Percentiles rank a stretch among this genome's conserved stretches.
phyloP scores from a whole-genome alignment of 2,888 invertebrate species.

The Orchesella flavescens region DNA sequence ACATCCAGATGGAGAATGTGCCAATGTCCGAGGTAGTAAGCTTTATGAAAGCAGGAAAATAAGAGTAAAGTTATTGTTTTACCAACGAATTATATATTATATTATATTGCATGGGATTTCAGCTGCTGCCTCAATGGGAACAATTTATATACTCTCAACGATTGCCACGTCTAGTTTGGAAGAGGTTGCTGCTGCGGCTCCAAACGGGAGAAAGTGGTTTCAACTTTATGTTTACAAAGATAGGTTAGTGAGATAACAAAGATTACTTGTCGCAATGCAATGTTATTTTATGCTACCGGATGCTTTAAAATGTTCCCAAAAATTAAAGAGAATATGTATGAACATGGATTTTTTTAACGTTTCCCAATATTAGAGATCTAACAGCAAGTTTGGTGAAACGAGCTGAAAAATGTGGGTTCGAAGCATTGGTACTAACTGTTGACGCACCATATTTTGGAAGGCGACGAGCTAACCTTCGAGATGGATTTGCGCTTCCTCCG shows the following conservation, averaged over 20 bases:
- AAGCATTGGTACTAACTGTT: constrained; percentile 89
- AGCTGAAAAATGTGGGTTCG: constrained; percentile 82
- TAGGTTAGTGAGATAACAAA: constrained; percentile 75
- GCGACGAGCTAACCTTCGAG: constrained; percentile 86
- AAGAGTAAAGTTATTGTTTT: too few relatives aligned
- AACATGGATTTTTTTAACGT: too few relatives aligned
- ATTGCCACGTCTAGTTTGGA: constrained; percentile 90
- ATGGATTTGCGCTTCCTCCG: constrained; percentile 86
- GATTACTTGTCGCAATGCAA: constrained; percentile 11
- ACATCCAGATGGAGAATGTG: constrained; percentile 90
- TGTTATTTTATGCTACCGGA: too few relatives aligned
- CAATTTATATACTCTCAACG: constrained; percentile 88
- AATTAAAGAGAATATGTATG: too few relatives aligned
- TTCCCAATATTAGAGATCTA: constrained; percentile 76
- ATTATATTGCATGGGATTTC: constrained; percentile 73
- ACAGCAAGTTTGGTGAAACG: constrained; percentile 83
- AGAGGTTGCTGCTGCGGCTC: constrained; percentile 86
- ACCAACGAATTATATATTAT: not conserved
- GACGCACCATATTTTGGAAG: constrained; percentile 92
- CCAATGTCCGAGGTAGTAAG: constrained; percentile 84
- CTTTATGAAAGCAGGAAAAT: too few relatives aligned
- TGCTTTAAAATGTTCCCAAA: too few relatives aligned
- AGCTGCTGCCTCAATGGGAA: constrained; percentile 86
- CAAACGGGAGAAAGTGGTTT: constrained; percentile 89
- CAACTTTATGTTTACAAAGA: constrained; percentile 90